Evolutionary conservation across 2,797 vertebrate species (phyloP).

Genomic region (Brotula barbata): DNA sequence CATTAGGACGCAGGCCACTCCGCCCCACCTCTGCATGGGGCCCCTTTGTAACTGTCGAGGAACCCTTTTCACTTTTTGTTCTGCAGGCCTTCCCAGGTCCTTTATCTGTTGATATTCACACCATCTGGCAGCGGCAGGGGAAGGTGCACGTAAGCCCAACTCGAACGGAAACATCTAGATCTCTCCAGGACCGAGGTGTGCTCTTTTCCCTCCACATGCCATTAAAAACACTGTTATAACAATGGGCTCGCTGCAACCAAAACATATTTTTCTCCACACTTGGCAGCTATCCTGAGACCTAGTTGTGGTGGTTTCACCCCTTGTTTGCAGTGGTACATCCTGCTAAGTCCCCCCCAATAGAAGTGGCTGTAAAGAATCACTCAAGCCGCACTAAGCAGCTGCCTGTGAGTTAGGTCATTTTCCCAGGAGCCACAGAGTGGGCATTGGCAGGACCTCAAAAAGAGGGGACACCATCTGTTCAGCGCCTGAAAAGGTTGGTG

Average conservation of each 20-base stretch:
- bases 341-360: constrained; percentile 87
- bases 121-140: constrained; percentile 89
- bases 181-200: constrained; percentile 46
- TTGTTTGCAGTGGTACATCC: constrained; percentile 85
- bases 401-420: constrained; percentile 98
- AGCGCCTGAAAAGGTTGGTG: constrained; percentile 93
- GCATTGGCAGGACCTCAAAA: constrained; percentile 97
- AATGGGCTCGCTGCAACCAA: constrained; percentile 43
- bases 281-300: constrained; percentile 37
- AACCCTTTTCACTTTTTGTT: constrained; percentile 94
- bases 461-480: constrained; percentile 98
- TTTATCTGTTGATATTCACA: constrained; percentile 89
- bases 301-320: constrained; percentile 52
- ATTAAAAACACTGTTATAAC: constrained; percentile 56
- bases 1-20: constrained; percentile 75
- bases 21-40: constrained; percentile 78
- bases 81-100: constrained; percentile 84
- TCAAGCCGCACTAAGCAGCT: constrained; percentile 99
- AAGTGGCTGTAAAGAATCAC: constrained; percentile 98
- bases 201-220: constrained; percentile 29
- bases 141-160: constrained; percentile 59
- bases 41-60: constrained; percentile 85
- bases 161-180: constrained; percentile 24
- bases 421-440: constrained; percentile 99
- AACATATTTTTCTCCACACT: constrained; percentile 41